Percentiles rank a stretch among this genome's conserved stretches.
Conservation (phyloP, 1,140 invertebrate species). For the Acyrthosiphon pisum region DNA sequence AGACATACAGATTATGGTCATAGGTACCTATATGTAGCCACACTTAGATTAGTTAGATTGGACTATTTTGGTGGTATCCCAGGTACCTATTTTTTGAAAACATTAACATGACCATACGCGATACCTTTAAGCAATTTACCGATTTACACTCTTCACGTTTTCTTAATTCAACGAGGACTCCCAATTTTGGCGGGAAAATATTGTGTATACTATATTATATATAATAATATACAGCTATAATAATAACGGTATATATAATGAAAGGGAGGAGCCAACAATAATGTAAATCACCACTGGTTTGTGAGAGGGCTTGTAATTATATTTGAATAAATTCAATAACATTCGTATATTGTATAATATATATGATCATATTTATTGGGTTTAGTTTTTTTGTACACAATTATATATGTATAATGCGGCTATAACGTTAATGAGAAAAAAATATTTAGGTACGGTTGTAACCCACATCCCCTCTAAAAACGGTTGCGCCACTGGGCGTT, state of each 20-base stretch:
- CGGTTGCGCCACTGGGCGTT: background rate
- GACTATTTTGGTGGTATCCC: background rate
- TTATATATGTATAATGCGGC: background rate
- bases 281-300: background rate
- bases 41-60: no score
- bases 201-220: background rate
- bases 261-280: background rate
- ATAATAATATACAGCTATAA: background rate
- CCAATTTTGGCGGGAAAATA: background rate
- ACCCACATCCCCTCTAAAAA: background rate
- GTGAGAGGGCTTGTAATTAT: background rate
- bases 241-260: background rate
- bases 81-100: background rate
- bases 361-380: background rate
- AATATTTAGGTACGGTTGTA: background rate
- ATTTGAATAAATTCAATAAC: conserved; percentile 18
- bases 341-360: background rate
- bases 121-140: background rate
- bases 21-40: no score
- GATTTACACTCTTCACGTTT: background rate
- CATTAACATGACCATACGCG: background rate
- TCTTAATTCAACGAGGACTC: background rate
- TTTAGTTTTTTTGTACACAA: background rate
- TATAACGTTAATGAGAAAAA: background rate
- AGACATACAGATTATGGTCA: no score